Conservation (phyloP, 2,888 invertebrate species). For the Amphiduros pacificus region DNA sequence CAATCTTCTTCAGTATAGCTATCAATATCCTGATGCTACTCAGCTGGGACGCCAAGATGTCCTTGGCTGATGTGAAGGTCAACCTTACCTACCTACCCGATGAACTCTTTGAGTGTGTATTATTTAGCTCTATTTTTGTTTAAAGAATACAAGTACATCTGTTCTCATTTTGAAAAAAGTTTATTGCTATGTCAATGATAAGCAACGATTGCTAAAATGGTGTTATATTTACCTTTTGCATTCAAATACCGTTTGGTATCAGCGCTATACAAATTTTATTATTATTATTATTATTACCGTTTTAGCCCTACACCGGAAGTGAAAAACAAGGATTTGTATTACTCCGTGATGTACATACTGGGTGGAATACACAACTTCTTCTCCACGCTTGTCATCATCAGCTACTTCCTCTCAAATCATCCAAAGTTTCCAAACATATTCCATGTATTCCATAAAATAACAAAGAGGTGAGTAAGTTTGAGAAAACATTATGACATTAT, state of each 20-base stretch:
- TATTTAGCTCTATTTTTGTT: no score
- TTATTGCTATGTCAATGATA: no score
- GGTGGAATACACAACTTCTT: constrained; percentile 54
- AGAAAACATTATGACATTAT: no score
- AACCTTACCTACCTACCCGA: constrained; percentile 42
- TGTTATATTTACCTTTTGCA: no score
- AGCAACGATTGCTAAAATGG: no score
- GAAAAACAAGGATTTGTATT: constrained; percentile 35
- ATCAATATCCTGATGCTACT: constrained; percentile 57
- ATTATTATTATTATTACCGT: no score
- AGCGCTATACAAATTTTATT: no score
- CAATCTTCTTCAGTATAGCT: constrained; percentile 52
- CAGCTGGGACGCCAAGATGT: constrained; percentile 53
- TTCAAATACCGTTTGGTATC: no score
- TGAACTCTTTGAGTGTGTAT: constrained; percentile 26
- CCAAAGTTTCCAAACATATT: constrained; percentile 45
- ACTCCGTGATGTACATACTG: constrained; percentile 42
- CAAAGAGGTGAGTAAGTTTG: no score
- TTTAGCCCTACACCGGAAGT: constrained; percentile 44
- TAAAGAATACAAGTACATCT: neutral
- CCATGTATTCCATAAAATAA: neutral
- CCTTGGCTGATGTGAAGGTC: constrained; percentile 36
- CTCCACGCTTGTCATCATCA: constrained; percentile 50
- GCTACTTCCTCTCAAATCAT: constrained; percentile 58
- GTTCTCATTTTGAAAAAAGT: neutral